Evolutionary conservation across 2,888 invertebrate genomes (phyloP).

Genomic region (Oxystoma pomonae): DNA sequence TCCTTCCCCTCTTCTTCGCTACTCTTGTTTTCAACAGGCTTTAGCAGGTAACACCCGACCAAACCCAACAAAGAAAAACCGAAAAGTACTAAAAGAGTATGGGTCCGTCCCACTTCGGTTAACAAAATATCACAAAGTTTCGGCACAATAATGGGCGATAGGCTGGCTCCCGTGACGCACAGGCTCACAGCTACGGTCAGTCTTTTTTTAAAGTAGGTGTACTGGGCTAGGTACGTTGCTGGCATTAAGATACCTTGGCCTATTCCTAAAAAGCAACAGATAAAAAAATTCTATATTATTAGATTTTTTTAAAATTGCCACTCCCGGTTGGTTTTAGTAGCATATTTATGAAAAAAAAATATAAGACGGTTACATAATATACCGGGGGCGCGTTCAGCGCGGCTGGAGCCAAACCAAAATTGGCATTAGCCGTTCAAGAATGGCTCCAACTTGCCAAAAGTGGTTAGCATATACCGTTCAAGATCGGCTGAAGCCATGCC

Average conservation of each 20-base stretch:
- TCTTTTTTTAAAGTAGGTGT: slow-evolving; percentile 50
- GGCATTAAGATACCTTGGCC: slow-evolving; percentile 49
- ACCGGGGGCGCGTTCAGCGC: too few relatives aligned
- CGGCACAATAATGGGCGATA: slow-evolving; percentile 51
- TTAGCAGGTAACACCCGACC: slow-evolving; percentile 48
- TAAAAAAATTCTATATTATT: too few relatives aligned
- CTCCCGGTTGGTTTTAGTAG: too few relatives aligned
- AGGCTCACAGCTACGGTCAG: slow-evolving; percentile 50
- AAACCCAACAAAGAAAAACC: slow-evolving; percentile 49
- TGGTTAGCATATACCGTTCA: too few relatives aligned
- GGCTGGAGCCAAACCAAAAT: too few relatives aligned
- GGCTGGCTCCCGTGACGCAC: slow-evolving; percentile 48
- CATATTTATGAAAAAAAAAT: too few relatives aligned
- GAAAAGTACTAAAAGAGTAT: slow-evolving; percentile 50
- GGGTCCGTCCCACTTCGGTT: slow-evolving; percentile 43
- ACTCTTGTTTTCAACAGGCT: slow-evolving; percentile 41
- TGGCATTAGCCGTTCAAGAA: too few relatives aligned
- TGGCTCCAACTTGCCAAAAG: too few relatives aligned
- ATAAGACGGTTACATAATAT: too few relatives aligned
- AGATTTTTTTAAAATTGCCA: too few relatives aligned
- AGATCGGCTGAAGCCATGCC: too few relatives aligned
- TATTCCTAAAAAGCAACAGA: slow-evolving; percentile 43
- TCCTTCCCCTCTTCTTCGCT: slow-evolving; percentile 8
- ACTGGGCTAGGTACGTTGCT: slow-evolving; percentile 48
- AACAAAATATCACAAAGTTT: slow-evolving; percentile 47